Percentiles rank a stretch among this genome's conserved stretches.
Conservation (phyloP, 2,797 vertebrate species). For the Sardinella longiceps region DNA sequence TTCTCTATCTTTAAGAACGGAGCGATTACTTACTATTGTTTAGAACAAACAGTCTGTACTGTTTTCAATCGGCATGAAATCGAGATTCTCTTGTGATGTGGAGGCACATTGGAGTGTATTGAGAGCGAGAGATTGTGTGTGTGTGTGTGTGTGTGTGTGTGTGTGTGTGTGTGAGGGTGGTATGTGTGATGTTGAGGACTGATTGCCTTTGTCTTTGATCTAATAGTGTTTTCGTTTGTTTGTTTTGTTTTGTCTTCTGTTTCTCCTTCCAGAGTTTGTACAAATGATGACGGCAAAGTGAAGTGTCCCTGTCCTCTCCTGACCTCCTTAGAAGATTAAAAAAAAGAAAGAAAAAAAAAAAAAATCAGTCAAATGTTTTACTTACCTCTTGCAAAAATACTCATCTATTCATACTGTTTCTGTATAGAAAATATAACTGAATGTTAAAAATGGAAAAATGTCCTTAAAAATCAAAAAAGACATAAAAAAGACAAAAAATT, state of each 20-base stretch:
- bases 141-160: too few species aligned
- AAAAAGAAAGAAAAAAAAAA: conserved; percentile 70
- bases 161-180: too few species aligned
- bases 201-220: neutral
- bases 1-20: too few species aligned
- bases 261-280: conserved; percentile 75
- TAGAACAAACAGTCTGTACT: neutral
- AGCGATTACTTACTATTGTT: neutral
- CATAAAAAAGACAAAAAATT: conserved; percentile 61
- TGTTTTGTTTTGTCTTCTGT: neutral
- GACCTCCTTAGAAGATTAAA: conserved; percentile 90
- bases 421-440: conserved; percentile 96
- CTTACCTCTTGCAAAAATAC: conserved; percentile 99
- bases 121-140: too few species aligned
- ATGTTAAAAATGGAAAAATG: conserved; percentile 90
- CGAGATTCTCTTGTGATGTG: neutral
- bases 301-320: conserved; percentile 86
- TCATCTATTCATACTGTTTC: conserved; percentile 99
- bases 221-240: conserved; percentile 1
- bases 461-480: conserved; percentile 58
- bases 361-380: conserved; percentile 97
- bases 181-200: neutral
- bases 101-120: neutral
- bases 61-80: too few species aligned
- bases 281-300: conserved; percentile 99